Percentiles rank a stretch among this genome's conserved stretches.
These are phyloP conservation scores for Heliconius ismenius DNA, from an alignment of 2,888 invertebrate genomes.

Conservation along the genomic window DNA sequence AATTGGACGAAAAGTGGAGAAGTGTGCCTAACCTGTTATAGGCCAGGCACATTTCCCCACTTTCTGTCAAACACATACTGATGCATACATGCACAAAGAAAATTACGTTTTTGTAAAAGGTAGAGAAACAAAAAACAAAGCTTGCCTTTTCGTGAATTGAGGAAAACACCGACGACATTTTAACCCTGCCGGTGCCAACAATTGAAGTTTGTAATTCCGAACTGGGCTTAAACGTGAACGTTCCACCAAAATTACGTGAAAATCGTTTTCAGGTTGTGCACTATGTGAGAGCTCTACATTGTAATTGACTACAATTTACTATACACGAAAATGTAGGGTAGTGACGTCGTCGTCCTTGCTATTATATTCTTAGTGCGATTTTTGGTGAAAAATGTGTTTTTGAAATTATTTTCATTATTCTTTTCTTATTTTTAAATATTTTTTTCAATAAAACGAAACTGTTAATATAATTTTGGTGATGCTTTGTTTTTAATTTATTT, in stretches of 20 bases:
- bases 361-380: background rate
- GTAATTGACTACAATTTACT: conserved; percentile 25
- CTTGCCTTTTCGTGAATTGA: conserved; percentile 56
- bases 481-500: too few relatives aligned
- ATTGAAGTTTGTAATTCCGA: conserved; percentile 33
- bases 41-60: background rate
- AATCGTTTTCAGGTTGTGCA: conserved; percentile 26
- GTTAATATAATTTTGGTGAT: too few relatives aligned
- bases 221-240: conserved; percentile 22
- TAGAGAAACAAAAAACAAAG: conserved; percentile 56
- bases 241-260: conserved; percentile 25
- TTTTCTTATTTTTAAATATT: background rate
- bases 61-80: too few relatives aligned
- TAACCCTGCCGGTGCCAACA: conserved; percentile 36
- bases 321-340: conserved; percentile 16
- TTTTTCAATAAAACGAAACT: too few relatives aligned
- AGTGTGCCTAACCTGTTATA: background rate
- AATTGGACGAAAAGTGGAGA: background rate
- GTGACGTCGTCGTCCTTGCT: conserved; percentile 7
- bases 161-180: conserved; percentile 69
- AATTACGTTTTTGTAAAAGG: conserved; percentile 45
- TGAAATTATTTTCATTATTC: background rate
- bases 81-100: conserved; percentile 43
- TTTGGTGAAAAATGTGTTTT: background rate
- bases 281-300: conserved; percentile 18